These are phyloP conservation scores for Drosophila pseudoananassae DNA, from an alignment of 1,140 invertebrate species.

Conservation along the genomic window DNA sequence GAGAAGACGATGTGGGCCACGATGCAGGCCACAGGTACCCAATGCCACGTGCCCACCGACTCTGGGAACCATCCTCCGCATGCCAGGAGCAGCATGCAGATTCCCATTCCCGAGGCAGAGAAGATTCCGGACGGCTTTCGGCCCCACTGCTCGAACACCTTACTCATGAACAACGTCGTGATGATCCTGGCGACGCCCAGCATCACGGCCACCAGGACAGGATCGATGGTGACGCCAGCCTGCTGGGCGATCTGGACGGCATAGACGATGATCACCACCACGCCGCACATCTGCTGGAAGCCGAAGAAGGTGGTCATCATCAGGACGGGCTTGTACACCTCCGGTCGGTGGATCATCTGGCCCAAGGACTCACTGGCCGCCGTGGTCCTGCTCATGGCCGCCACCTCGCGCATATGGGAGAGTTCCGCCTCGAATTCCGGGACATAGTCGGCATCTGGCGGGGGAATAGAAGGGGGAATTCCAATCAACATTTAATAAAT, in stretches of 20 bases:
- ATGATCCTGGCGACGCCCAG: slow-evolving; percentile 86
- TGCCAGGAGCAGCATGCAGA: slow-evolving; percentile 86
- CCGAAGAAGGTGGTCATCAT: slow-evolving; percentile 89
- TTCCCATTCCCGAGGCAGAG: slow-evolving; percentile 87
- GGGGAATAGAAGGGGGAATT: neutral
- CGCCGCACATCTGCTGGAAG: slow-evolving; percentile 92
- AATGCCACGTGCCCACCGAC: slow-evolving; percentile 45
- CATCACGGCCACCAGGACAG: slow-evolving; percentile 86
- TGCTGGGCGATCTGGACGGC: slow-evolving; percentile 87
- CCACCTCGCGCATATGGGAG: slow-evolving; percentile 66
- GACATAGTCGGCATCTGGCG: slow-evolving; percentile 49
- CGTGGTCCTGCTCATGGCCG: slow-evolving; percentile 58
- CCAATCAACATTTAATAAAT: neutral
- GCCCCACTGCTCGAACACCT: slow-evolving; percentile 86
- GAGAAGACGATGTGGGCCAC: slow-evolving; percentile 87
- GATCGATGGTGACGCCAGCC: slow-evolving; percentile 86
- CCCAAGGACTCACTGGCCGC: slow-evolving; percentile 67
- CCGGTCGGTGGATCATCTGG: slow-evolving; percentile 76
- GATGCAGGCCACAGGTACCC: slow-evolving; percentile 85
- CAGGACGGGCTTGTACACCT: slow-evolving; percentile 87
- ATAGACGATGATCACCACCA: slow-evolving; percentile 91
- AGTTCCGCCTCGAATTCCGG: slow-evolving; percentile 82
- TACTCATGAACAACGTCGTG: slow-evolving; percentile 86
- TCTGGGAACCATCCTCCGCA: slow-evolving; percentile 78
- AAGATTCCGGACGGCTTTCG: slow-evolving; percentile 86